These are phyloP conservation scores for Diploscapter pachys DNA, from an alignment of 1,140 invertebrate genomes.

Conservation along the genomic window DNA sequence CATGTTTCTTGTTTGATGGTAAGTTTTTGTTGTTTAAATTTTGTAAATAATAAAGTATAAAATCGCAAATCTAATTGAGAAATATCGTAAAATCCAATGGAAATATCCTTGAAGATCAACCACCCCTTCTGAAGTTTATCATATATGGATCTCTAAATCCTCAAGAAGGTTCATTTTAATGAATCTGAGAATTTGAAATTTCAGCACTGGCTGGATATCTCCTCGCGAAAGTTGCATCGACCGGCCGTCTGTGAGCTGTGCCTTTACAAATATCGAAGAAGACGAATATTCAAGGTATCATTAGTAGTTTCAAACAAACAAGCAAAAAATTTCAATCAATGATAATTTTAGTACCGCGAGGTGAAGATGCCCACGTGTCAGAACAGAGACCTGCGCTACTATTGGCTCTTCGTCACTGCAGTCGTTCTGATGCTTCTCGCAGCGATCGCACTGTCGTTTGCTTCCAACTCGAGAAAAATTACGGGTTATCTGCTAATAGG, in stretches of 20 bases:
- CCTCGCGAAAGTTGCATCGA: conserved; percentile 60
- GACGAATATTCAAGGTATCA: conserved; percentile 65
- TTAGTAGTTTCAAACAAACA: background rate
- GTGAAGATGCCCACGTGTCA: conserved; percentile 34
- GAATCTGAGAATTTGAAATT: conserved; percentile 31
- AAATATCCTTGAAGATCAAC: no score
- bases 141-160: no score
- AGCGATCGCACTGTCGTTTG: conserved; percentile 36
- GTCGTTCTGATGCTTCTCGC: conserved; percentile 36
- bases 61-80: no score
- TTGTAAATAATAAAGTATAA: no score
- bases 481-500: no score
- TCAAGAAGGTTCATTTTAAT: background rate
- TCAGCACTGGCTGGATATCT: conserved; percentile 66
- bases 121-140: no score
- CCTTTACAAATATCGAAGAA: conserved; percentile 65
- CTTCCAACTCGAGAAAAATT: conserved; percentile 34
- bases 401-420: conserved; percentile 33
- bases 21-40: conserved; percentile 34
- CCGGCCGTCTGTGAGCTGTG: conserved; percentile 65
- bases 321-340: background rate
- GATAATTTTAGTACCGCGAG: conserved; percentile 28
- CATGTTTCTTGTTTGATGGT: conserved; percentile 65
- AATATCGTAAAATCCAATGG: no score
- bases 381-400: conserved; percentile 30